Evolutionary conservation across 2,888 invertebrate genomes (phyloP).

Genomic region (Drosophila maculinotata): DNA sequence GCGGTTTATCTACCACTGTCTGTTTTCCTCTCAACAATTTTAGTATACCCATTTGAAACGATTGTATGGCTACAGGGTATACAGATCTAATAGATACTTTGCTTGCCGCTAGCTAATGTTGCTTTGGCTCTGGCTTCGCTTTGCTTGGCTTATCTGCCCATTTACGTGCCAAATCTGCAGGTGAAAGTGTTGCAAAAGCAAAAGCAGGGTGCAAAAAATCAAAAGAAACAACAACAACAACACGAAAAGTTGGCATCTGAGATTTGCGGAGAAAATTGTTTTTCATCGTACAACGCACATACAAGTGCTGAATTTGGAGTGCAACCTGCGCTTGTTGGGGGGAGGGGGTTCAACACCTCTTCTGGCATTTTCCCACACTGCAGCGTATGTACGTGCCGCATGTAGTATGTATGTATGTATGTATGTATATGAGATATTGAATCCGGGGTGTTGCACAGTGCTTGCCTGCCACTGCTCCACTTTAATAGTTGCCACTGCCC

Average conservation of each 20-base stretch:
- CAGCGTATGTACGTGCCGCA: constrained; percentile 44
- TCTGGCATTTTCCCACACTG: constrained; percentile 49
- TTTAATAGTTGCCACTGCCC: constrained; percentile 29
- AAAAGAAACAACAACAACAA: constrained; percentile 13
- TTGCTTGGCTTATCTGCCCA: constrained; percentile 60
- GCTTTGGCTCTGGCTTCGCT: constrained; percentile 38
- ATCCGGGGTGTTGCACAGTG: constrained; percentile 29
- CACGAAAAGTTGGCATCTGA: constrained; percentile 1
- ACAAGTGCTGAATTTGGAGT: constrained; percentile 31
- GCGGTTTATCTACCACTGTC: too few species aligned
- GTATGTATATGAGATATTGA: constrained; percentile 26
- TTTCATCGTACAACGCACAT: constrained; percentile 40
- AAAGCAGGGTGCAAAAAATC: constrained; percentile 30
- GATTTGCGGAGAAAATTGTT: constrained; percentile 64
- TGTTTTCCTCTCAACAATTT: neutral
- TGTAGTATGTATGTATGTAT: too few species aligned
- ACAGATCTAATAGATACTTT: constrained; percentile 38
- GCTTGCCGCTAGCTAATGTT: constrained; percentile 42
- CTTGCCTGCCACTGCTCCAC: constrained; percentile 43
- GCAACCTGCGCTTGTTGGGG: constrained; percentile 17
- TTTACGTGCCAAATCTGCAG: constrained; percentile 77
- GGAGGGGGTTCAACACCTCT: constrained; percentile 3
- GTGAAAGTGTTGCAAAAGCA: constrained; percentile 75
- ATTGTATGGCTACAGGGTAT: constrained; percentile 4
- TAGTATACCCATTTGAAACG: too few species aligned